Percentiles rank a stretch among this genome's conserved stretches.
Conservation (phyloP, 2,888 invertebrate species). For the Volucella inanis region DNA sequence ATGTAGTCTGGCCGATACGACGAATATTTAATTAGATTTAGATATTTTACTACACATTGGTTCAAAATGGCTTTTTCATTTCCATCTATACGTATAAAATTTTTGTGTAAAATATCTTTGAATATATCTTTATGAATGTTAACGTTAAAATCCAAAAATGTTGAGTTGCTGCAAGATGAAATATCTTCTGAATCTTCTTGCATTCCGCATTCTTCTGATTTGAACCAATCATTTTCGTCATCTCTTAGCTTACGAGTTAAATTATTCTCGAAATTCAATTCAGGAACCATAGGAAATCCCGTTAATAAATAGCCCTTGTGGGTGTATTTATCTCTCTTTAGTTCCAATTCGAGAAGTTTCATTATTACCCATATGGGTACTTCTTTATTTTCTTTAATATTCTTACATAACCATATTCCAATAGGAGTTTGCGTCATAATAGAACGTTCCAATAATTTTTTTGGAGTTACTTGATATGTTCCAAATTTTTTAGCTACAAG, state of each 20-base stretch:
- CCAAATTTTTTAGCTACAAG: slow-evolving; percentile 85
- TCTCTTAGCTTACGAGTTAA: neutral
- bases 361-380: slow-evolving; percentile 84
- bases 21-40: slow-evolving; percentile 39
- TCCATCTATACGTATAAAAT: neutral
- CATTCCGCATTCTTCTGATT: neutral
- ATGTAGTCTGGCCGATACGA: slow-evolving; percentile 30
- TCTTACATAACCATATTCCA: slow-evolving; percentile 86
- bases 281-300: slow-evolving; percentile 86
- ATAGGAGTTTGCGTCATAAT: slow-evolving; percentile 84
- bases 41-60: slow-evolving; percentile 27
- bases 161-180: neutral
- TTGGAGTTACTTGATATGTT: slow-evolving; percentile 86
- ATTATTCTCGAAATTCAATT: slow-evolving; percentile 65
- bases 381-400: slow-evolving; percentile 84
- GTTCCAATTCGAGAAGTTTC: slow-evolving; percentile 84
- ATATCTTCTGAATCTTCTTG: neutral
- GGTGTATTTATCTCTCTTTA: slow-evolving; percentile 84
- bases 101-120: neutral
- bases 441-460: slow-evolving; percentile 85
- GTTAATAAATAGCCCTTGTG: slow-evolving; percentile 87
- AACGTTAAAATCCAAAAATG: neutral
- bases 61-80: neutral
- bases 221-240: neutral
- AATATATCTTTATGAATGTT: neutral